Base-by-base conservation (phyloP, 2,888 invertebrate genomes). In the Ornithoptera priamus region DNA sequence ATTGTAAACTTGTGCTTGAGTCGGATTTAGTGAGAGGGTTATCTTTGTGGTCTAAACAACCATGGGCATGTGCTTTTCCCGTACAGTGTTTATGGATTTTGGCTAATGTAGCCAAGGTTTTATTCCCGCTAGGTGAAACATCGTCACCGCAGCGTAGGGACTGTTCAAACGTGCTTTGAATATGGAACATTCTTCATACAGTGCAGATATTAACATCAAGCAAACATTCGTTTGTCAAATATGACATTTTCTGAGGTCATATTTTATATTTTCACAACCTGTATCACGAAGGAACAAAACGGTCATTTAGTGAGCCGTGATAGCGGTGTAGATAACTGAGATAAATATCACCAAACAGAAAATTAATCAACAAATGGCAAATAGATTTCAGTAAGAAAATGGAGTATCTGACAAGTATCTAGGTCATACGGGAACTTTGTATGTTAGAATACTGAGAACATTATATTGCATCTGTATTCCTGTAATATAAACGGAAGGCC, bases 1-100 rank as follows among this genome's bases (percentile, higher is more conserved):
- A 91, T 73, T 91, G 92, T 5, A 93, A 78, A 75, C 92, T 90
- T 65, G 86, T 84, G 79, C 87, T 92, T 6, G 93, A 92, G 74
- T 91, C 93, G 1, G 91, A 91, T 81, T 90, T 93, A 18, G 86
- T 83, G 18, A 93, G 84, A 64, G 86, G 85, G 75, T 89, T 86
- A 69, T 89, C 87, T 75, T 89, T 87, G 65, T 92, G 88, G 75
- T 95, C 94, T 5, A 88, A 86, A 77, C 95, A 94, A 64, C 96
- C 96, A 76, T 95, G 94, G 17, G 96, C 96, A 81, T 97, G 97
- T 0, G 95, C 94, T 79, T 95, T 95, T 46, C 97, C 97, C 50
- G 94, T 95, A 83, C 97, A 97, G 67, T 95, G 95, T 78, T 94
- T 94, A 83, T 96, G 96, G 71, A 94, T 93, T 80, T 94, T 93